phyloP scores from a whole-genome alignment of 2,797 vertebrate species.

The Morus bassanus region DNA sequence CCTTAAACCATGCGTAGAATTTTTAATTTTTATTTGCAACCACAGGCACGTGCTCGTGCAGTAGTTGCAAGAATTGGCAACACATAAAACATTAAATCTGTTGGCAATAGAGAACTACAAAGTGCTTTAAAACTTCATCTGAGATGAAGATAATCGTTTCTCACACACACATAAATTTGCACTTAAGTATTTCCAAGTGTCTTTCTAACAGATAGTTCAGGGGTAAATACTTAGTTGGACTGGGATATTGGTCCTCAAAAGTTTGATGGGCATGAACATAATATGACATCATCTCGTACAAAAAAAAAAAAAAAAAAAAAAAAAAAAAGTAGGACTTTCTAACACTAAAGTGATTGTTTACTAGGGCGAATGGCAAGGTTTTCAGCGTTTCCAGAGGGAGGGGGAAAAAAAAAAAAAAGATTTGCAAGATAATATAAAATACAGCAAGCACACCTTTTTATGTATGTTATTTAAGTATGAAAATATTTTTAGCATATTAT shows the following conservation, averaged over 20 bases:
- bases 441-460: slow-evolving; percentile 82
- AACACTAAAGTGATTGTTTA: slow-evolving; percentile 72
- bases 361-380: slow-evolving; percentile 70
- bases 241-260: slow-evolving; percentile 80
- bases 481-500: slow-evolving; percentile 86
- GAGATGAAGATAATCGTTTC: slow-evolving; percentile 76
- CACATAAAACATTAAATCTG: slow-evolving; percentile 79
- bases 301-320: slow-evolving; percentile 18
- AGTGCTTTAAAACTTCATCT: slow-evolving; percentile 88
- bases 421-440: slow-evolving; percentile 79
- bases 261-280: slow-evolving; percentile 69
- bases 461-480: slow-evolving; percentile 86
- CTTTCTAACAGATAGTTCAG: slow-evolving; percentile 64
- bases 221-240: slow-evolving; percentile 69
- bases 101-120: slow-evolving; percentile 95
- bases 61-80: slow-evolving; percentile 82
- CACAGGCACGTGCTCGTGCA: slow-evolving; percentile 60
- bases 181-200: slow-evolving; percentile 76
- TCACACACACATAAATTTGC: slow-evolving; percentile 74
- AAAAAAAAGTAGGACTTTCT: slow-evolving; percentile 1
- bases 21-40: slow-evolving; percentile 69
- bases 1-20: slow-evolving; percentile 63
- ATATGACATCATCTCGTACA: slow-evolving; percentile 35
- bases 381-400: slow-evolving; percentile 75
- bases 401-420: slow-evolving; percentile 64